Evolutionary conservation across 2,888 invertebrate genomes (phyloP), one percentile per base, ranked within the genome.

Genomic region (Pristionchus fissidentatus): DNA sequence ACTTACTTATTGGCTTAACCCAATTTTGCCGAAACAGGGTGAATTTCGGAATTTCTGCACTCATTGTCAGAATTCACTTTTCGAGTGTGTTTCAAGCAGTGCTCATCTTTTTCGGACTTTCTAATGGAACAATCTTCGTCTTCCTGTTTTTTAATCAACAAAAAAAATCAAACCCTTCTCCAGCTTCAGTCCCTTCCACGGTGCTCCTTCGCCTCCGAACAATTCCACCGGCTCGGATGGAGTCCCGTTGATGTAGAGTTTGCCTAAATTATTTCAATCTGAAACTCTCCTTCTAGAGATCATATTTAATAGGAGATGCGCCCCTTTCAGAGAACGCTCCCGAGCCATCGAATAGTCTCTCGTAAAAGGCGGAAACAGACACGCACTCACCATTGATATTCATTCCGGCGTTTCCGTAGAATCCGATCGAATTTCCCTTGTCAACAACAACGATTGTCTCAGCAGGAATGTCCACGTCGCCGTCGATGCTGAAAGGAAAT

Each of bases 201-300:
- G 60, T 4, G 35, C 19, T 41, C 83, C 73, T 41, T 83, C 73
- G 49, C 55, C 73, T 5, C 83, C 83, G 41, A 57, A 83, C 70
- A 83, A 62, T 32, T 83, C 83, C 4, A 83, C 43, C 22, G 83
- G 83, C n/a, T 49, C 49, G 4, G 35, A 35, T 19, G 52, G 38
- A 8, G 83, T 83, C 13, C 83, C 83, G 41, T 83, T 83, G 49
- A 83, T 73, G 57, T 83, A 83, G 38, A 83, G 38, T 22, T 83
- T 83, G 22, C 83, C 81, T 81, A 13, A n/a, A 38, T 4, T 7
- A 29, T 7, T 26, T n/a, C 26, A n/a, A 7, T 55, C n/a, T 52
- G 52, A 10, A 3, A 52, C 49, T 49, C 10, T 49, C 49, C 49
- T 26, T 60, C 8, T 15, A 60, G 19, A n/a, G 26, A n/a, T n/a